These are phyloP conservation scores for Paracyclopina nana DNA, from an alignment of 1,140 invertebrate genomes.

Conservation along the genomic window DNA sequence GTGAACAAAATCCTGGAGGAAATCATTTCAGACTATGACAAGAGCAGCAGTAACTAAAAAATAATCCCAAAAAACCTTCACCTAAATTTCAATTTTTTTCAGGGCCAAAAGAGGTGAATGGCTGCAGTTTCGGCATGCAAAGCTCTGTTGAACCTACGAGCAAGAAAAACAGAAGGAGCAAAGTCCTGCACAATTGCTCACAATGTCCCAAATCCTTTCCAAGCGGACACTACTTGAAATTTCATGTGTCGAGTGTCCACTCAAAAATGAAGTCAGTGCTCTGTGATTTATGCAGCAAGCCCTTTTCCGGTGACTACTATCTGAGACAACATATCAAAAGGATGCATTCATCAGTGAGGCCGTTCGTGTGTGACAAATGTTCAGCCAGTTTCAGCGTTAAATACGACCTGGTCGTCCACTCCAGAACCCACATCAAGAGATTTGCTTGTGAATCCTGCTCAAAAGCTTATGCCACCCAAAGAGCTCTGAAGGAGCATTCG, in stretches of 20 bases:
- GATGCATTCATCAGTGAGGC: background rate
- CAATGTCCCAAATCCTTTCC: slow-evolving; percentile 6
- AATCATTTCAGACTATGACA: background rate
- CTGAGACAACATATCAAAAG: slow-evolving; percentile 5
- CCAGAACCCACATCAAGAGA: slow-evolving; percentile 4
- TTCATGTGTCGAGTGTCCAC: slow-evolving; percentile 6
- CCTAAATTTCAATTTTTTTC: background rate
- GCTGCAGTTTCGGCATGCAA: background rate
- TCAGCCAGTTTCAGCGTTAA: slow-evolving; percentile 5
- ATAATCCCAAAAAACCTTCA: background rate
- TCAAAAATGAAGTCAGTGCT: background rate
- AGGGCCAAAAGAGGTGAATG: background rate
- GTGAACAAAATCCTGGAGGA: background rate
- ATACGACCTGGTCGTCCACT: slow-evolving; percentile 13
- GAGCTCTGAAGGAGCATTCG: slow-evolving; percentile 35
- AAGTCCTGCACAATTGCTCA: background rate
- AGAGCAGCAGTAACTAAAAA: background rate
- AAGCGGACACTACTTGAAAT: slow-evolving; percentile 2
- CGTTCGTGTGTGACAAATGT: background rate
- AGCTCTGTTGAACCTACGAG: background rate
- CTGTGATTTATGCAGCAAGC: background rate
- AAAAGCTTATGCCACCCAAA: slow-evolving; percentile 86
- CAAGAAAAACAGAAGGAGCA: background rate
- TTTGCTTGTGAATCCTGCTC: slow-evolving; percentile 80
- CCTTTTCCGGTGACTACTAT: slow-evolving; percentile 5